Evolutionary conservation across 2,888 invertebrate species (phyloP), one percentile per base, ranked within the genome.

Genomic region (Drosophila rubida): DNA sequence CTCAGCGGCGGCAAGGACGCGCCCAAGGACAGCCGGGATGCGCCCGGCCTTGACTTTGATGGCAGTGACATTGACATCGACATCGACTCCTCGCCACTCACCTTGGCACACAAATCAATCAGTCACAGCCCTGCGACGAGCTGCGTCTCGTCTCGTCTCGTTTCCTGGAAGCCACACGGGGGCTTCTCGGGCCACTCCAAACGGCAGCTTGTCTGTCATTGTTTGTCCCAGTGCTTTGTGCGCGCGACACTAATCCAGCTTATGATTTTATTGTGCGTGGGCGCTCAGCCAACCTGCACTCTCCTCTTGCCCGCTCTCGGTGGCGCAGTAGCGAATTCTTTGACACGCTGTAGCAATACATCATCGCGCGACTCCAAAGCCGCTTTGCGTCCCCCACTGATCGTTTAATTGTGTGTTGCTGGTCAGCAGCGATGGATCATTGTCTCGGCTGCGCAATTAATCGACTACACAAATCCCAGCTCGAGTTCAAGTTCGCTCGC

Each of bases 161-260:
- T 6, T 87, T 83, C 83, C 69, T 69, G 60, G 86, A 87, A 87
- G 64, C 64, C 58, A 37, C 75, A 37, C 71, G 65, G 61, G 27
- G 37, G 37, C 44, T 45, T 27, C 61, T 7, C 7, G 7, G 13
- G 13, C 35, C 32, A 19, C 44, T 61, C 16, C 11, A 14, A 11
- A 9, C 7, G 39, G 22, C 39, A n/a, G 11, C 57, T 57, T 46
- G 61, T 81, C 87, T 86, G 84, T 86, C 84, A 86, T 88, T 82
- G 87, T 82, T 82, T 82, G 88, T 82, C 82, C 78, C 78, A 75
- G 79, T 82, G 69, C 80, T 69, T 77, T 80, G 74, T 69, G 16
- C 39, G 49, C 55, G 51, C 87, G 88, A 88, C 88, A 80, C 82
- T 84, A 88, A 88, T 80, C 84, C 88, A 77, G 83, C 87, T 88